Percentiles rank a stretch among this genome's conserved stretches.
phyloP scores from a whole-genome alignment of 2,113 vertebrate genomes.

The Cyprinodon tularosa region DNA sequence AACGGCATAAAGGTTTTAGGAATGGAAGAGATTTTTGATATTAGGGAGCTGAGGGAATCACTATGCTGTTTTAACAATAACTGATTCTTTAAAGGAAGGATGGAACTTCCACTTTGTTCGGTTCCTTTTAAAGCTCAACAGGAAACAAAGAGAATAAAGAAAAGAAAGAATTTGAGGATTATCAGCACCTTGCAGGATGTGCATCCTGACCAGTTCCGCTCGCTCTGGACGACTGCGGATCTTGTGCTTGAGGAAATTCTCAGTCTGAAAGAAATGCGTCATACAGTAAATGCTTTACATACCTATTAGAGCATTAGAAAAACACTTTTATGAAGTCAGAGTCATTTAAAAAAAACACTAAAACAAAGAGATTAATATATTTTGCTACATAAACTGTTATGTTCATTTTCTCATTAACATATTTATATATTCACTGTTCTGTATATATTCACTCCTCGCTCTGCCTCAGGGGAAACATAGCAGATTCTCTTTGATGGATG shows the following conservation, averaged over 20 bases:
- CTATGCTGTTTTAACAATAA: neutral
- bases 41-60: neutral
- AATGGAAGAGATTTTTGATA: too few species aligned
- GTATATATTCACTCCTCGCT: too few species aligned
- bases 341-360: too few species aligned
- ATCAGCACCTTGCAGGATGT: constrained; percentile 93
- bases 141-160: neutral
- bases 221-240: constrained; percentile 96
- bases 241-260: constrained; percentile 99
- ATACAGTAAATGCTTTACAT: neutral
- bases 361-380: too few species aligned
- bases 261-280: constrained; percentile 81
- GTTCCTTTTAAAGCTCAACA: neutral
- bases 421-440: too few species aligned
- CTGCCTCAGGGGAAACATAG: too few species aligned
- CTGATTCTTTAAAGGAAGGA: neutral
- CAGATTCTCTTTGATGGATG: too few species aligned
- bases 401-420: too few species aligned
- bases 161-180: neutral
- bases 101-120: neutral
- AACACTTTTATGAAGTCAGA: too few species aligned
- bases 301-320: neutral
- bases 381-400: too few species aligned
- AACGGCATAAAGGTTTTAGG: too few species aligned
- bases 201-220: constrained; percentile 97